Percentiles rank a stretch among this genome's conserved stretches.
Conservation (phyloP, 2,113 vertebrate species). For the Nycticryphes semicollaris region DNA sequence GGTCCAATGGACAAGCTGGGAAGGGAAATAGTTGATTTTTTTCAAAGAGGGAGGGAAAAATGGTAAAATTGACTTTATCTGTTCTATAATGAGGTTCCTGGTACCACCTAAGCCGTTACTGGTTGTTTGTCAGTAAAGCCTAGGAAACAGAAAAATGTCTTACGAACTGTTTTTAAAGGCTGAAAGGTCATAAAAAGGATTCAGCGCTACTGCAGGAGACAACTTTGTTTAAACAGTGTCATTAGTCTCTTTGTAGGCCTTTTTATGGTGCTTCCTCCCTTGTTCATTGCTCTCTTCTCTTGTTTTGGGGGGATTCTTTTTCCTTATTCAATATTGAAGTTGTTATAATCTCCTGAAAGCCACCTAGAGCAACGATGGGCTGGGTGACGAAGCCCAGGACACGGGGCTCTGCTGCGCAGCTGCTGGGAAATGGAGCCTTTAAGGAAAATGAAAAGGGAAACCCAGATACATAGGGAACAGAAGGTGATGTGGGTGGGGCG, state of each 20-base stretch:
- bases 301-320: not conserved
- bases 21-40: not conserved
- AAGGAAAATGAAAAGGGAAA: not conserved
- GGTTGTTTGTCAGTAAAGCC: not conserved
- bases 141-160: not conserved
- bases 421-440: not conserved
- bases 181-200: slow-evolving; percentile 10
- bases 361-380: not conserved
- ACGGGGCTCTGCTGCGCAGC: not conserved
- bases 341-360: no score
- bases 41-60: not conserved
- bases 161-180: slow-evolving; percentile 5
- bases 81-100: not conserved
- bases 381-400: not conserved
- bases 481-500: not conserved
- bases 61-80: not conserved
- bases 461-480: no score
- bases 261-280: not conserved
- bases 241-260: not conserved
- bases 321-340: not conserved
- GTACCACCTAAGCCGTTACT: not conserved
- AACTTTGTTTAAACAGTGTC: slow-evolving; percentile 1
- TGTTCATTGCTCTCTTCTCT: not conserved
- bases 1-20: not conserved
- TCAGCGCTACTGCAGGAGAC: not conserved